A percentile compares a stretch with the other conserved stretches of the same genome.
Evolutionary conservation across 2,113 vertebrate genomes (phyloP).

Genomic region (Monarcha castaneiventris): DNA sequence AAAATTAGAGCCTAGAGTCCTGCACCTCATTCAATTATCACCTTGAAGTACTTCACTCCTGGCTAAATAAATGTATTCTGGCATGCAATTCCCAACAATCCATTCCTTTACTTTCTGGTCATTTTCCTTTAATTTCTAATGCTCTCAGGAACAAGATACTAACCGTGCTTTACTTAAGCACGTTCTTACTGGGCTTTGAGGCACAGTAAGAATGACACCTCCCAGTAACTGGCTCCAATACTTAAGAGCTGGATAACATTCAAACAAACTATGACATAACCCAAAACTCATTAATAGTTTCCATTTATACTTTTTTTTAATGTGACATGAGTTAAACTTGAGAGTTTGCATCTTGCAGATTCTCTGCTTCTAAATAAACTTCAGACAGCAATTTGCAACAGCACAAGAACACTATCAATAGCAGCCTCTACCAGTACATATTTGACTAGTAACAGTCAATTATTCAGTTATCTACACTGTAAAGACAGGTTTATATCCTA

Average conservation of each 20-base stretch:
- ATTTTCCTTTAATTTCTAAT: not conserved
- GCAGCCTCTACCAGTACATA: not conserved
- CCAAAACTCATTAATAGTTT: not conserved
- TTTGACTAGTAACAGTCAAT: not conserved
- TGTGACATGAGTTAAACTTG: not conserved
- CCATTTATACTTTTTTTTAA: not conserved
- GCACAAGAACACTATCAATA: not conserved
- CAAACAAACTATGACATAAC: not conserved
- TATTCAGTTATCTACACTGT: not conserved
- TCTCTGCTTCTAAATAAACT: not conserved
- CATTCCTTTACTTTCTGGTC: not conserved
- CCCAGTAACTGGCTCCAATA: not conserved
- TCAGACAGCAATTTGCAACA: not conserved
- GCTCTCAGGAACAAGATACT: not conserved
- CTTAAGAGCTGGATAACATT: not conserved
- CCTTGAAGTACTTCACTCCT: not conserved
- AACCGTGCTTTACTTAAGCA: too few relatives aligned
- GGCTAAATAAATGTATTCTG: not conserved
- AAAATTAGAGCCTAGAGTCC: not conserved
- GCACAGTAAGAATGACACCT: not conserved
- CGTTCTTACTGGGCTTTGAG: too few relatives aligned
- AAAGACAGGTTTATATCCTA: not conserved
- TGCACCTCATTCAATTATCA: not conserved
- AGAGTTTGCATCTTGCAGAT: not conserved
- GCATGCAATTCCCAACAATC: not conserved